A percentile compares a stretch with the other conserved stretches of the same genome.
Conservation (phyloP, 2,113 vertebrate species). For the Tinamus guttatus region DNA sequence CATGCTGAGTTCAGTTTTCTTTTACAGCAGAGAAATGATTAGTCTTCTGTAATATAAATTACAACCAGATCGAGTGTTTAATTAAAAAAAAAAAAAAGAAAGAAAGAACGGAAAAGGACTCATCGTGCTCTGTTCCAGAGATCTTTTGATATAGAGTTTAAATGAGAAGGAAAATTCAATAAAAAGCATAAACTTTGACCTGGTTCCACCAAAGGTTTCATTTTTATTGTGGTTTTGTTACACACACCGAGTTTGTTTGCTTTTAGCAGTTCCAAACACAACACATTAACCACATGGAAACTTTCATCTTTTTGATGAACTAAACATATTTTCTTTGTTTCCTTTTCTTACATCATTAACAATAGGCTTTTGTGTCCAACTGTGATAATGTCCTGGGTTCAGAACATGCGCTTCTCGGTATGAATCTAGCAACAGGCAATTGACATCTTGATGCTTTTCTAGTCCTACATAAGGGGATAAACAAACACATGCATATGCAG, state of each 20-base stretch:
- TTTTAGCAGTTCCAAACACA: not conserved
- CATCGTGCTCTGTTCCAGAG: not conserved
- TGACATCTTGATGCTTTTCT: slow-evolving; percentile 37
- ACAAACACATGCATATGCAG: not conserved
- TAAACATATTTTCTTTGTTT: slow-evolving; percentile 54
- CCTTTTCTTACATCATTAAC: slow-evolving; percentile 35
- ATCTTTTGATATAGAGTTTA: not conserved
- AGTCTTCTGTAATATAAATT: slow-evolving; percentile 49
- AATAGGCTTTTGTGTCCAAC: slow-evolving; percentile 50
- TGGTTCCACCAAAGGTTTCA: slow-evolving; percentile 24
- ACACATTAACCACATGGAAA: slow-evolving; percentile 36
- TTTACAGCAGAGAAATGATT: slow-evolving; percentile 26
- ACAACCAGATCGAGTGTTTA: not conserved
- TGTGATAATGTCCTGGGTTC: slow-evolving; percentile 64
- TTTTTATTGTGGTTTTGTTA: slow-evolving; percentile 9
- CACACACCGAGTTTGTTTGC: slow-evolving; percentile 8
- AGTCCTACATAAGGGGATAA: slow-evolving; percentile 43
- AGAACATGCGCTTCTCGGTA: not conserved
- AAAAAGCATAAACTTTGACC: slow-evolving; percentile 29
- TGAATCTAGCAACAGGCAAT: slow-evolving; percentile 53
- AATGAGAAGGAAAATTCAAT: slow-evolving; percentile 33
- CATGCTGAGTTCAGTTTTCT: slow-evolving; percentile 37
- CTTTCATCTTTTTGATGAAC: not conserved
- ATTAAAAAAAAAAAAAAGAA: slow-evolving; percentile 38
- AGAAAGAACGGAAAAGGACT: slow-evolving; percentile 14